Conservation (phyloP, 2,888 invertebrate species). For the Allygus modestus region DNA sequence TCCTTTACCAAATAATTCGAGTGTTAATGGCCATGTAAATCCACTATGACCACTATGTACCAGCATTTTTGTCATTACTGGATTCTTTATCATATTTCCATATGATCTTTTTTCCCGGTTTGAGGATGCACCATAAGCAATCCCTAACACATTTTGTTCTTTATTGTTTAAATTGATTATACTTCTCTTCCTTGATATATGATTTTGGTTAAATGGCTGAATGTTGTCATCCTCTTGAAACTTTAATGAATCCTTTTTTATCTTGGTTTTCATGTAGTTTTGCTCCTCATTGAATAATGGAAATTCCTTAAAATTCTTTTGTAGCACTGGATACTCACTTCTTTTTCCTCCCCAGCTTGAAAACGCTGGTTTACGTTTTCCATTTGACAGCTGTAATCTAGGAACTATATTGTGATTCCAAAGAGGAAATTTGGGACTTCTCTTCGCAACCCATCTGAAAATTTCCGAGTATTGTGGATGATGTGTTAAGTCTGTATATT, state of each 20-base stretch:
- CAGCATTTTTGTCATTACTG: slow-evolving; percentile 62
- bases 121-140: not conserved
- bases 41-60: too few species aligned
- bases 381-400: slow-evolving; percentile 16
- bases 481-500: slow-evolving; percentile 11
- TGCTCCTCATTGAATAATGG: not conserved
- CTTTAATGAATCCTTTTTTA: not conserved
- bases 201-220: not conserved
- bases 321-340: slow-evolving; percentile 32
- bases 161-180: not conserved
- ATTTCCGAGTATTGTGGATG: slow-evolving; percentile 67
- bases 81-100: slow-evolving; percentile 48
- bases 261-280: not conserved
- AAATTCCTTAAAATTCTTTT: not conserved
- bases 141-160: too few species aligned
- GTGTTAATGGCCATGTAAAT: too few species aligned
- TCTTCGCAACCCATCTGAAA: slow-evolving; percentile 57
- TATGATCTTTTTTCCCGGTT: slow-evolving; percentile 56
- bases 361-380: slow-evolving; percentile 69
- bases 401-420: slow-evolving; percentile 32
- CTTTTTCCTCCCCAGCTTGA: slow-evolving; percentile 71
- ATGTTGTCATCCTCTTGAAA: not conserved
- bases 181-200: not conserved
- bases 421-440: slow-evolving; percentile 60
- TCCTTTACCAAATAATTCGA: slow-evolving; percentile 64